Conservation (phyloP, 2,113 vertebrate species). For the Dinomys branickii region DNA sequence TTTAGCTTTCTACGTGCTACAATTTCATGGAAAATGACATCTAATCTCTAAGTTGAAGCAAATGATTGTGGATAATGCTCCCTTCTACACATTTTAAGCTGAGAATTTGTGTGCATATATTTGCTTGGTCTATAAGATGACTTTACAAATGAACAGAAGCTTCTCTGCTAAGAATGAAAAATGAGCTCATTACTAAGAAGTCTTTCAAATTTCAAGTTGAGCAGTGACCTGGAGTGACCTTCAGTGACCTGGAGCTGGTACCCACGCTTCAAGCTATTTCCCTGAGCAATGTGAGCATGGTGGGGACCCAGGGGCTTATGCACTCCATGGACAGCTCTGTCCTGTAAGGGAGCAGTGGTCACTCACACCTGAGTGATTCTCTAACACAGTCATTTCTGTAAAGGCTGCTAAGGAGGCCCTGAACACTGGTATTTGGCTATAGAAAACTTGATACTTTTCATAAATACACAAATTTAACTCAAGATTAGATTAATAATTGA, state of each 20-base stretch:
- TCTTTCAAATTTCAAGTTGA: constrained; percentile 14
- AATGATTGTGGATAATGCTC: background rate
- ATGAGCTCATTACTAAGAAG: background rate
- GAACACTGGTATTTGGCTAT: background rate
- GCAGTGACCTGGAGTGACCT: too few relatives aligned
- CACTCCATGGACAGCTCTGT: background rate
- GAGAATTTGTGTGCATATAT: background rate
- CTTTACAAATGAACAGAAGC: background rate
- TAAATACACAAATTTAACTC: background rate
- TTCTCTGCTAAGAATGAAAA: constrained; percentile 12
- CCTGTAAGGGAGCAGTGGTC: fast-evolving
- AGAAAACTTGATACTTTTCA: background rate
- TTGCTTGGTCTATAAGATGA: background rate
- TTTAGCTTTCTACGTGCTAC: background rate
- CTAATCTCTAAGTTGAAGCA: background rate
- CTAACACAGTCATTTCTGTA: background rate
- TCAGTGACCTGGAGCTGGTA: background rate
- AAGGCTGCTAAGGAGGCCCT: fast-evolving
- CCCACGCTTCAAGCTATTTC: background rate
- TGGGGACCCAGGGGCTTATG: background rate
- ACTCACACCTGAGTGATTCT: background rate
- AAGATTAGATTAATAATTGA: background rate
- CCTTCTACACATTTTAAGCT: background rate
- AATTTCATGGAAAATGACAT: background rate
- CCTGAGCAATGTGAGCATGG: background rate